Base-by-base conservation (phyloP, 2,888 invertebrate species). In the Carabus problematicus region DNA sequence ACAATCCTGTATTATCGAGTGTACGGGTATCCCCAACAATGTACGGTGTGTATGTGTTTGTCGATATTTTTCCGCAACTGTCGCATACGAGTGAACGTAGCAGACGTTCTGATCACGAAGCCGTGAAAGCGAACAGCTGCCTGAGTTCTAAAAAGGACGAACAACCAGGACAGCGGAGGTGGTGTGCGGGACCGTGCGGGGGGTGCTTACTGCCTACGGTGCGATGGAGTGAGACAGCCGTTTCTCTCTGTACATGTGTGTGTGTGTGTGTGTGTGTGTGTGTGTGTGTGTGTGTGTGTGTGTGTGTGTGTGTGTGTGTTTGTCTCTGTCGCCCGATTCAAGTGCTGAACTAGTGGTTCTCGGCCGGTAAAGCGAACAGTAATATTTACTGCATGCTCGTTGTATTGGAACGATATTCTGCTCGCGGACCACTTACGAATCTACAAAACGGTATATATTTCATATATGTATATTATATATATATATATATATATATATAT, bases 111-210 rank as follows among this genome's bases (percentile, higher is more conserved):
- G 58, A 39, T 54, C 58, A 66, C 58, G 9, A 66, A 39, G 39
- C 66, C 56, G 66, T 66, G 58, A 66, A 66, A 66, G 58, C 66
- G 47, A 66, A 66, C 66, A 66, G 56, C 66, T 66, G 66, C 66
- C 39, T 52, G 19, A 16, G 47, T 47, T 47, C 66, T 56, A 56
- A 58, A 66, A 56, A 66, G 64, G 66, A 66, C 66, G 29, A 29
- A 19, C 39, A 29, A 29, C 39, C 39, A 12, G 56, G 12, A 56
- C 39, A 39, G 56, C 29, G 8, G 29, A 39, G 39, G 39, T 56
- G 52, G 14, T 52, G 52, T 9, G 16, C 19, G 52, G 7, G 19
- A 16, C n/a, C n/a, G 18, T 9, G 45, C 16, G 19, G 19, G 14
- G 52, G 14, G 29, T 2, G 29, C 29, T 29, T 29, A 29, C 29